Evolutionary conservation across 2,797 vertebrate genomes (phyloP).

Genomic region (Cygnus olor): DNA sequence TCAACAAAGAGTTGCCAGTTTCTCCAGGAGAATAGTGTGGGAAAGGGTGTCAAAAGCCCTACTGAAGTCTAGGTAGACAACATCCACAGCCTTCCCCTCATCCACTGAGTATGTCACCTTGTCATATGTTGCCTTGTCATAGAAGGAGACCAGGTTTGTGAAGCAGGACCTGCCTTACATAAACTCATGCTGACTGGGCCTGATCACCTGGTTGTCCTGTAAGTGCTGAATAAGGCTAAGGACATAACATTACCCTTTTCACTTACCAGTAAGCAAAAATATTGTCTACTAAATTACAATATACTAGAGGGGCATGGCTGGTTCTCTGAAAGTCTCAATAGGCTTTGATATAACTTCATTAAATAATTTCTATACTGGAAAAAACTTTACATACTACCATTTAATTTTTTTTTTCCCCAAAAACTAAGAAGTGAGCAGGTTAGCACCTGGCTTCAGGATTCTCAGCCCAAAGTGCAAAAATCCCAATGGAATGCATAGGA

Average conservation of each 20-base stretch:
- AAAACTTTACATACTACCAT: background rate
- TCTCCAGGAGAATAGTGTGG: no score
- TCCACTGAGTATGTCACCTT: no score
- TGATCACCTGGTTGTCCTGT: no score
- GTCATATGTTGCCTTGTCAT: no score
- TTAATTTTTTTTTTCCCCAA: background rate
- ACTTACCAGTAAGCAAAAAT: background rate
- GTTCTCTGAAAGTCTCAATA: background rate
- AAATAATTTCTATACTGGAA: background rate
- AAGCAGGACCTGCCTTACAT: no score
- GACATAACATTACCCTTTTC: background rate
- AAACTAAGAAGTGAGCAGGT: background rate
- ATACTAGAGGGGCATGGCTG: accelerated
- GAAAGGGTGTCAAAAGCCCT: no score
- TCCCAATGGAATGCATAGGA: background rate
- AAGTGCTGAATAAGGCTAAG: background rate
- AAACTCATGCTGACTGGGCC: no score
- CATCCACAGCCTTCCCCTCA: no score
- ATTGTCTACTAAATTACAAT: background rate
- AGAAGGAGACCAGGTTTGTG: no score
- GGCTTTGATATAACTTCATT: background rate
- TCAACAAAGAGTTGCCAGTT: no score
- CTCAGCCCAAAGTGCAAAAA: background rate
- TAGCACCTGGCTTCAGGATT: background rate
- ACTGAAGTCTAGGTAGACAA: no score